Evolutionary conservation across 37 sponge, comb jelly and placozoan genomes (phyloP), one percentile per base, ranked within the genome.

Genomic region (Petrosia ficiformis): DNA sequence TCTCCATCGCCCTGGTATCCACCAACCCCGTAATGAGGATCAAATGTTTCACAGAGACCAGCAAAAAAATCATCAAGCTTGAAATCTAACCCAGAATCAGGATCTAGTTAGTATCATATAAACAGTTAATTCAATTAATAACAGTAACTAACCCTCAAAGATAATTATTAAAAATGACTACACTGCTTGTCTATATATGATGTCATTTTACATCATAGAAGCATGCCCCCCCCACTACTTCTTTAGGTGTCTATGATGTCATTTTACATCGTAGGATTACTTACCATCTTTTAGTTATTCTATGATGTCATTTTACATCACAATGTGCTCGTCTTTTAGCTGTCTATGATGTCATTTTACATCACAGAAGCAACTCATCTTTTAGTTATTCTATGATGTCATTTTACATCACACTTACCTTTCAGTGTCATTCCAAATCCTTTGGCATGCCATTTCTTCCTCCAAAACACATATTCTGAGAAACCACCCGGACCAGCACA

Each of bases 401-500:
- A n/a, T n/a, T n/a, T n/a, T n/a, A n/a, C n/a, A n/a, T n/a, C 40
- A 1, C 65, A 39, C 43, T 11, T 73, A 87, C 91, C 82, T 82
- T 84, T 95, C 59, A 98, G 73, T 19, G 99, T 98, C 63, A 98
- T 72, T 1, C 99, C 99, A 90, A 95, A 98, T 32, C 99, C 99
- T 40, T 98, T 98, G 31, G 99, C 99, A 71, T 89, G 86, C 91
- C 92, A 91, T 48, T 86, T 77, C 30, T 70, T 84, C 42, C 89
- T 77, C 90, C 87, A 98, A 21, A 98, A 83, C 32, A 98, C 80
- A 75, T 98, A 98, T 79, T 98, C 99, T n/a, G 93, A 87, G 58
- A 98, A 98, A n/a, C 99, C 99, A 44, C 99, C 99, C n/a, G 99
- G 99, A 56, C 93, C 99, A 81, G 99, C 95, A 82, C 99, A 98